Evolutionary conservation across 1,140 invertebrate genomes (phyloP), one percentile per base, ranked within the genome.

Genomic region (Octopus sinensis): DNA sequence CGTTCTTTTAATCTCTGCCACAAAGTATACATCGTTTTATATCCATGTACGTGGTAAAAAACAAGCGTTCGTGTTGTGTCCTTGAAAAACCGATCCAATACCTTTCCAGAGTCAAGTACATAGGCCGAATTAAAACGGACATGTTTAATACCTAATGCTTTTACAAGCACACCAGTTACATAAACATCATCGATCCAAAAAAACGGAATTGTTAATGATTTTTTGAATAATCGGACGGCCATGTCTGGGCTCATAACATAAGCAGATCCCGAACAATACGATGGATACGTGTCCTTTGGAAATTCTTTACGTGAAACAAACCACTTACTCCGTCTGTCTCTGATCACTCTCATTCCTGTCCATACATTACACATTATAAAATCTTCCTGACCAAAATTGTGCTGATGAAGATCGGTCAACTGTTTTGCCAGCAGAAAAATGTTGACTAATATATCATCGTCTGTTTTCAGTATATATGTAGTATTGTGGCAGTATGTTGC

Each of bases 401-500:
- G 76, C n/a, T 81, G 68, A 9, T 84, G 79, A 2, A 88, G 78
- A n/a, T 81, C 82, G 6, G 68, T 92, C 7, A 96, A 87, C 89
- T 94, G 94, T 81, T 92, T 91, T 43, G 93, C 83, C 84, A 96
- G 89, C 54, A 92, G 92, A 81, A 93, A 86, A 52, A 85, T 83
- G 75, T 87, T 86, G 12, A 87, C 83, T 53, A 88, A 79, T 76
- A 91, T 90, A 84, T 93, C 92, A 82, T 93, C 92, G 83, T 93
- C 92, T 6, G 90, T 89, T 85, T 93, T 93, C 76, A 92, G 86
- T 62, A 92, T 84, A 83, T 87, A 91, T 77, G 51, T 83, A 0
- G 94, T 94, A 84, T 92, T 91, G 83, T 85, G 83, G 88, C 91
- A 93, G 90, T 94, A 92, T 87, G 94, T 93, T 6, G 93, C 92